phyloP scores from a whole-genome alignment of 2,888 invertebrate genomes.

The Pseudoips prasinana region DNA sequence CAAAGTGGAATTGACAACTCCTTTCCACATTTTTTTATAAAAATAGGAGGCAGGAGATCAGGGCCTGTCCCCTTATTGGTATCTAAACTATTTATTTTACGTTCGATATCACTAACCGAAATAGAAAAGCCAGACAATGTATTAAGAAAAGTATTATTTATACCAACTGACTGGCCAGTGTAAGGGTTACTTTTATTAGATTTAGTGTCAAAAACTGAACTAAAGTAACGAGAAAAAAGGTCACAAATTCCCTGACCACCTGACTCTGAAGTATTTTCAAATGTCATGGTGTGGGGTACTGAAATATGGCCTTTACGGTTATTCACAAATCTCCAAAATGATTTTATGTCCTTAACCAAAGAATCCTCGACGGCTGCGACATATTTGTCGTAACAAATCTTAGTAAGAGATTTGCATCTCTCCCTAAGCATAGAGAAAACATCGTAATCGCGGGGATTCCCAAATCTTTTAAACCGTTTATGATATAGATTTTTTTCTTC shows the following conservation, averaged over 20 bases:
- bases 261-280: neutral
- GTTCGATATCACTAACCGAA: neutral
- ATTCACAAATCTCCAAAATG: constrained; percentile 6
- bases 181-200: neutral
- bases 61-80: neutral
- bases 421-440: constrained; percentile 2
- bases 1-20: constrained; percentile 1
- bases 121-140: neutral
- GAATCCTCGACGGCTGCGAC: neutral
- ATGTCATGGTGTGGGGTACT: constrained; percentile 1
- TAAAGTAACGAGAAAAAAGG: constrained; percentile 4
- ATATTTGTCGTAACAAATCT: neutral
- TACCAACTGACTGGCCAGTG: neutral
- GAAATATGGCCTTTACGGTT: constrained; percentile 1
- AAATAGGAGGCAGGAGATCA: neutral
- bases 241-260: neutral
- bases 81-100: neutral
- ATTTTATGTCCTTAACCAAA: constrained; percentile 1
- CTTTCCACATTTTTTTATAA: neutral
- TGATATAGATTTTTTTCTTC: constrained; percentile 2
- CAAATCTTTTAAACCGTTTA: neutral
- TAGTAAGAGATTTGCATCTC: constrained; percentile 1
- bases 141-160: neutral
- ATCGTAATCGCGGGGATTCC: constrained; percentile 6
- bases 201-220: constrained; percentile 2